Evolutionary conservation across 2,113 vertebrate species (phyloP), one percentile per base, ranked within the genome.

Genomic region (Callipepla californica): DNA sequence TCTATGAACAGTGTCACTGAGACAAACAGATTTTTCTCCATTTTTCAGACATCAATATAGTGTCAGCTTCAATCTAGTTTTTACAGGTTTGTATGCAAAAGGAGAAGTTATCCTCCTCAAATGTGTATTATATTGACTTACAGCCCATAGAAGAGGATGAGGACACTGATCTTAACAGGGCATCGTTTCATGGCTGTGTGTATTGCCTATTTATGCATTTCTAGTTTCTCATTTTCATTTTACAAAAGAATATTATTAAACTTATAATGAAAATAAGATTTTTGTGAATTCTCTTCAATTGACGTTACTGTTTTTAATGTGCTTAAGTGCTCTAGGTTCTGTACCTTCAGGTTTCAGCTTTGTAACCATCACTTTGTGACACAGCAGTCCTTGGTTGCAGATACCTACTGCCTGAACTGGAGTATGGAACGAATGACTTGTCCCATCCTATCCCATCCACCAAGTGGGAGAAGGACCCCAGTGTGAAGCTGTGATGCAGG

Each of bases 221-320:
- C 93, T 86, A 95, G 93, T 84, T 96, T 86, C 87, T 91, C 93
- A 61, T 85, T 80, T 95, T 90, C 77, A 34, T 90, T 94, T 96
- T 89, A 73, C 91, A 88, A 94, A 96, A 80, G 90, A 95, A 50
- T 90, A 68, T 85, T 57, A 94, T 96, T 96, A 96, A 96, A 95
- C 81, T 83, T 42, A 69, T 74, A 38, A 70, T 95, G 93, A 94
- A 94, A 96, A 76, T 93, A 83, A 86, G 72, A 69, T 93, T 67
- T 48, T 50, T 68, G 91, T 96, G 82, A 86, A 32, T 91, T 96
- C 92, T 95, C 74, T 96, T 96, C 92, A 72, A 48, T 94, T 9
- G 69, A 65, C 80, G 10, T 69, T 65, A 32, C 73, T 15, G 3
- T 58, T 91, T 85, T 80, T 53, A 9, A 34, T 63, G 55, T 2